Percentiles rank a stretch among this genome's conserved stretches.
These are phyloP conservation scores for Tragopan temminckii DNA, from an alignment of 2,797 vertebrate species.

Conservation along the genomic window DNA sequence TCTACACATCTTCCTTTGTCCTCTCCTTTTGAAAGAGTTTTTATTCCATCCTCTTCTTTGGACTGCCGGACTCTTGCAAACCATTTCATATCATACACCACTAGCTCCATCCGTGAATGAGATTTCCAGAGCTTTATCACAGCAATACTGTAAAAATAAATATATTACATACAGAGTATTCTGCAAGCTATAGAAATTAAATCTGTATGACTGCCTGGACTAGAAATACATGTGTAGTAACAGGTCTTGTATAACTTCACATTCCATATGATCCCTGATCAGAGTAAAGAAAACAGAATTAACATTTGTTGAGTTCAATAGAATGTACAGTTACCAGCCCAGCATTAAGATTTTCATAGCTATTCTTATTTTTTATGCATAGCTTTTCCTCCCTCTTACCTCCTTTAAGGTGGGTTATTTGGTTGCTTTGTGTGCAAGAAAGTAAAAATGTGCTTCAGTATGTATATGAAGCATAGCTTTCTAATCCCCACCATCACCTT, in stretches of 20 bases:
- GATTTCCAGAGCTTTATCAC: neutral
- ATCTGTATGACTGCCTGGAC: neutral
- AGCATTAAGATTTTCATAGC: neutral
- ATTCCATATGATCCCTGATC: rapidly evolving
- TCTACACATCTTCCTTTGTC: neutral
- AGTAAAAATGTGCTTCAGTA: neutral
- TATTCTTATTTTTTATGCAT: neutral
- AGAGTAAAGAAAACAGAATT: neutral
- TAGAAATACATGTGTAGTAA: neutral
- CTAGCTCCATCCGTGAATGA: neutral
- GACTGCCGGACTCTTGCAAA: neutral
- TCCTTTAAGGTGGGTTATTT: neutral
- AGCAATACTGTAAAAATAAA: neutral
- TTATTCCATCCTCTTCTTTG: neutral
- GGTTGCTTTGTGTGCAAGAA: neutral
- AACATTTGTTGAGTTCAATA: neutral
- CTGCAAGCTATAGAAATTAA: neutral
- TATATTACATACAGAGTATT: neutral
- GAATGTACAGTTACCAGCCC: neutral
- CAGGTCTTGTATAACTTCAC: neutral
- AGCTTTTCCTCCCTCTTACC: neutral
- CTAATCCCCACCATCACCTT: constrained; percentile 75
- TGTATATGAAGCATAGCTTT: constrained; percentile 55
- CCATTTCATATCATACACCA: rapidly evolving
- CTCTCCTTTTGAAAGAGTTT: rapidly evolving